phyloP scores from a whole-genome alignment of 1,140 invertebrate genomes.

The Microplitis mediator region DNA sequence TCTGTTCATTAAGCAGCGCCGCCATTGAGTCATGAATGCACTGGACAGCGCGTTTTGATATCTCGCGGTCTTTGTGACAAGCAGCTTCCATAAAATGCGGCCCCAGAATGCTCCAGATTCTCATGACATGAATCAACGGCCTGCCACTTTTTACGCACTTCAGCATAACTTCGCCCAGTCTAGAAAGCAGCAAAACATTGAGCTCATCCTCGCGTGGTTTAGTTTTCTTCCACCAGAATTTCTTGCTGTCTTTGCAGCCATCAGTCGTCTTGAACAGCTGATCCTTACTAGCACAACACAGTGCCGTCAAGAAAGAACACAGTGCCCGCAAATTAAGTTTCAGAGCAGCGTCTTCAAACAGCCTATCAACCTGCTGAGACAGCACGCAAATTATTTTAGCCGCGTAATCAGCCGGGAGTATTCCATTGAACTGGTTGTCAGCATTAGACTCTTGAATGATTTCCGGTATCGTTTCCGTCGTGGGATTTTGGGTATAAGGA shows the following conservation, averaged over 20 bases:
- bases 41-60: conserved; percentile 91
- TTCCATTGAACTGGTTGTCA: conserved; percentile 69
- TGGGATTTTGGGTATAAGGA: conserved; percentile 67
- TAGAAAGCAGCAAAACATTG: conserved; percentile 71
- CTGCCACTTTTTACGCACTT: conserved; percentile 84
- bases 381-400: conserved; percentile 86
- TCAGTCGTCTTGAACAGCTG: conserved; percentile 70
- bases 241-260: conserved; percentile 53
- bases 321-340: conserved; percentile 84
- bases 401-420: conserved; percentile 79
- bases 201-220: conserved; percentile 64
- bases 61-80: conserved; percentile 85
- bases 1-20: conserved; percentile 83
- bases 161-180: conserved; percentile 85
- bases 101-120: conserved; percentile 86
- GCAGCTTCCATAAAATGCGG: conserved; percentile 93
- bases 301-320: conserved; percentile 78
- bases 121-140: conserved; percentile 88
- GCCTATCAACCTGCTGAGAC: conserved; percentile 82
- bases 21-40: conserved; percentile 92
- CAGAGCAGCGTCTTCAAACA: conserved; percentile 84
- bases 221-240: conserved; percentile 64
- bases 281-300: conserved; percentile 81
- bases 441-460: conserved; percentile 71
- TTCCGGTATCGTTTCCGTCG: conserved; percentile 67